Conservation (phyloP, 2,113 vertebrate genomes). For the Varanus komodoensis region DNA sequence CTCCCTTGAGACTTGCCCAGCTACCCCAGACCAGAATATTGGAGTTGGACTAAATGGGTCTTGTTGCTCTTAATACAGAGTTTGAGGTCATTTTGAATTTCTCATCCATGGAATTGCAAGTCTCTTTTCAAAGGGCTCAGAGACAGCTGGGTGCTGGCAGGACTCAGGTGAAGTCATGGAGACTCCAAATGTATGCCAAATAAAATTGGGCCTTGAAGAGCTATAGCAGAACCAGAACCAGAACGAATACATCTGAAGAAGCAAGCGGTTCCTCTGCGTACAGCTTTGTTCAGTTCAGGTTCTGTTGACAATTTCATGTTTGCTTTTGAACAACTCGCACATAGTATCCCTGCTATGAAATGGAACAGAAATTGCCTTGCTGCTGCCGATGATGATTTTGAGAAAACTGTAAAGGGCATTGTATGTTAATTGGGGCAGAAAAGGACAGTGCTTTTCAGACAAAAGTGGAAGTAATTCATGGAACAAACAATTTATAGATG, state of each 20-base stretch:
- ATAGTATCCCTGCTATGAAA: neutral
- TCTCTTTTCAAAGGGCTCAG: neutral
- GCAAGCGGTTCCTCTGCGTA: neutral
- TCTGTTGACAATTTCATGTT: neutral
- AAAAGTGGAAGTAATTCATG: neutral
- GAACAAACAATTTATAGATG: neutral
- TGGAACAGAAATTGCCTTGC: neutral
- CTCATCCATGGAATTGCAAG: rapidly evolving
- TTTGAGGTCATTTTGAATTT: neutral
- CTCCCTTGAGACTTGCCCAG: conserved; percentile 53
- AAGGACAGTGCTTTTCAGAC: neutral
- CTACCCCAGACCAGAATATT: conserved; percentile 56
- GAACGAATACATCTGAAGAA: neutral
- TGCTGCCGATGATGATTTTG: neutral
- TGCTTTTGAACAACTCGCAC: neutral
- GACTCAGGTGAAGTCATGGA: neutral
- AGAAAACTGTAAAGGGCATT: neutral
- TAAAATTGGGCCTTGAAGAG: neutral
- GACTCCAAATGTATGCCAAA: neutral
- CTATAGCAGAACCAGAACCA: neutral
- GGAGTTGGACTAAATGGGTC: conserved; percentile 59
- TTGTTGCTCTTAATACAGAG: neutral
- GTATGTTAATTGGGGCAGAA: neutral
- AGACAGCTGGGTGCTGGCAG: neutral
- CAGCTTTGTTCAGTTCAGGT: neutral